Evolutionary conservation across 2,797 vertebrate species (phyloP), one percentile per base, ranked within the genome.

Genomic region (Halcyon leucocephala): DNA sequence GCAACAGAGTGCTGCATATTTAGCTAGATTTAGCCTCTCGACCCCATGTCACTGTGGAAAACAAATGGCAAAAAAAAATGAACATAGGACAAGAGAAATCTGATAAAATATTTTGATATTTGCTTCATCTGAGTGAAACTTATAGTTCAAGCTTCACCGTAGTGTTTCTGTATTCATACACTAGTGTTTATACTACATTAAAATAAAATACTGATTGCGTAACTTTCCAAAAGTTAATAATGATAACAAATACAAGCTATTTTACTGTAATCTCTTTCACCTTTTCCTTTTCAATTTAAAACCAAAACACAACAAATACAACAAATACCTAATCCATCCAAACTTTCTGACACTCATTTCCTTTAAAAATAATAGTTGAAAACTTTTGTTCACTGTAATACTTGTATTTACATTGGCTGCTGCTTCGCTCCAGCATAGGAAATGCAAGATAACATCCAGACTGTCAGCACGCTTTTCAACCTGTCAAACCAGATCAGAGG

Each of bases 401-500:
- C 12, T 65, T 67, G 17, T 22, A 0, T 35, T 57, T 28, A 19
- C 8, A 5, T 5, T 55, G 29, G 31, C 37, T 84, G 16, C 5
- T 54, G 24, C 28, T 70, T 76, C 22, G 25, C 10, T 54, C 14
- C 65, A 78, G 46, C 12, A 13, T 3, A 37, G 26, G 44, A 69
- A 69, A 67, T 10, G 1, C 6, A 39, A 48, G 52, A 48, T 7
- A 69, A 9, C 17, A 48, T 11, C 29, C 70, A 86, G 28, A 9
- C 37, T 76, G 18, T 3, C 76, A 81, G 31, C 12, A n/a, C 7
- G 28, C 16, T 55, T 86, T 71, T 12, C 51, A 8, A 33, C 48
- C 80, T 92, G 67, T 52, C 93, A 79, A 54, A 57, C 6, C 24
- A 48, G 12, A 86, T 69, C 80, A 90, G 74, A 91, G 71, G 26